A percentile compares a stretch with the other conserved stretches of the same genome.
Conservation (phyloP, 2,113 vertebrate genomes). For the Scomber japonicus region DNA sequence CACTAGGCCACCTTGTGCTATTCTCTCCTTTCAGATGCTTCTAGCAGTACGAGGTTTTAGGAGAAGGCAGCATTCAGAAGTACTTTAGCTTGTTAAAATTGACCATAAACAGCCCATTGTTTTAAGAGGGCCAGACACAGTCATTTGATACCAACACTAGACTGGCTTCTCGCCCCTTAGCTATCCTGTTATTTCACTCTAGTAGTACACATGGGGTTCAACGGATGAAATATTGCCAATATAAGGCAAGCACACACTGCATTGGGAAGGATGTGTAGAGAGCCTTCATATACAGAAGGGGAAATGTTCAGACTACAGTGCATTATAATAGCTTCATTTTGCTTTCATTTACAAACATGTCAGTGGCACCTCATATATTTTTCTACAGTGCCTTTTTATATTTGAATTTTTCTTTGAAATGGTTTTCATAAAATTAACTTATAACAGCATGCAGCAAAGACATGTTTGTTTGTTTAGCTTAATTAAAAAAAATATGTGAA, state of each 20-base stretch:
- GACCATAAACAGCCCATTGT: slow-evolving; percentile 84
- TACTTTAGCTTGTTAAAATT: slow-evolving; percentile 74
- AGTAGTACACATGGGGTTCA: slow-evolving; percentile 69
- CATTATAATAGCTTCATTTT: slow-evolving; percentile 46
- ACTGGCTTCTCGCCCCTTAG: slow-evolving; percentile 67
- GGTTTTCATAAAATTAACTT: slow-evolving; percentile 25
- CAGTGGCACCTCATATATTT: slow-evolving; percentile 22
- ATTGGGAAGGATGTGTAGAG: slow-evolving; percentile 42
- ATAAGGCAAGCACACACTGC: slow-evolving; percentile 59
- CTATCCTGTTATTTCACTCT: slow-evolving; percentile 78
- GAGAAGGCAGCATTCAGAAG: slow-evolving; percentile 64
- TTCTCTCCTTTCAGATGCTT: slow-evolving; percentile 39
- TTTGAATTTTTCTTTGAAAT: slow-evolving; percentile 41
- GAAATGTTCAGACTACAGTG: slow-evolving; percentile 50
- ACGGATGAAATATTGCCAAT: slow-evolving; percentile 67
- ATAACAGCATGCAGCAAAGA: slow-evolving; percentile 8
- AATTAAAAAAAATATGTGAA: slow-evolving; percentile 21
- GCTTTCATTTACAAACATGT: slow-evolving; percentile 38
- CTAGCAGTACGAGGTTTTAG: slow-evolving; percentile 47
- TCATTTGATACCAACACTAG: slow-evolving; percentile 77
- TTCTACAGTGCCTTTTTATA: not conserved
- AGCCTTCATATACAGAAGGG: slow-evolving; percentile 38
- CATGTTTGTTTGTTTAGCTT: slow-evolving; percentile 42
- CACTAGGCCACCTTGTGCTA: slow-evolving; percentile 26
- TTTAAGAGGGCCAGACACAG: slow-evolving; percentile 76